A percentile compares a stretch with the other conserved stretches of the same genome.
Evolutionary conservation across 2,888 invertebrate species (phyloP).

Genomic region (Acanthococcus lagerstroemiae): DNA sequence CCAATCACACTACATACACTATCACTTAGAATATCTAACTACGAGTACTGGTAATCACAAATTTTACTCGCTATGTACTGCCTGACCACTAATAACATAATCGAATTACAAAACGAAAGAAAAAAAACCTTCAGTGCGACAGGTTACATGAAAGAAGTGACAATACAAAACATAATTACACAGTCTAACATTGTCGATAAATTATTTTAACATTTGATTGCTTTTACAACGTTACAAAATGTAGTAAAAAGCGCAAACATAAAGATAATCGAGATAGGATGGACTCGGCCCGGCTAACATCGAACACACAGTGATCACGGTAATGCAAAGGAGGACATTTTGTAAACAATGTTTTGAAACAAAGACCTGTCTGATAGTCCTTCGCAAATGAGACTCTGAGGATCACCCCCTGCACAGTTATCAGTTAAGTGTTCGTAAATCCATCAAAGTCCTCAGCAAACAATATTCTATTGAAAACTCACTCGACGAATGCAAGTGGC

Average conservation of each 20-base stretch:
- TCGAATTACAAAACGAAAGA: slow-evolving; percentile 7
- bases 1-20: slow-evolving; percentile 28
- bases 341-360: too few relatives aligned
- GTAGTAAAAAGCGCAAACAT: neutral
- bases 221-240: neutral
- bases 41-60: slow-evolving; percentile 29
- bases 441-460: too few relatives aligned
- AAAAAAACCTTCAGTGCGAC: slow-evolving; percentile 29
- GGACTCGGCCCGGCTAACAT: too few relatives aligned
- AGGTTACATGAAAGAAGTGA: slow-evolving; percentile 7
- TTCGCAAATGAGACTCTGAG: too few relatives aligned
- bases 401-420: too few relatives aligned
- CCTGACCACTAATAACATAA: slow-evolving; percentile 3
- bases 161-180: neutral
- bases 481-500: too few relatives aligned
- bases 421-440: too few relatives aligned
- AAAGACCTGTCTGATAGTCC: too few relatives aligned
- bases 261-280: too few relatives aligned
- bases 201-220: slow-evolving; percentile 1
- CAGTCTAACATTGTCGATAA: neutral
- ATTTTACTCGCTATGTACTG: slow-evolving; percentile 31
- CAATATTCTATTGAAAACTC: too few relatives aligned
- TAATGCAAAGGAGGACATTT: too few relatives aligned
- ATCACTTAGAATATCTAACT: slow-evolving; percentile 26
- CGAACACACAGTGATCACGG: too few relatives aligned